phyloP scores from a whole-genome alignment of 1,140 invertebrate species.

The Macrosteles quadrilineatus region DNA sequence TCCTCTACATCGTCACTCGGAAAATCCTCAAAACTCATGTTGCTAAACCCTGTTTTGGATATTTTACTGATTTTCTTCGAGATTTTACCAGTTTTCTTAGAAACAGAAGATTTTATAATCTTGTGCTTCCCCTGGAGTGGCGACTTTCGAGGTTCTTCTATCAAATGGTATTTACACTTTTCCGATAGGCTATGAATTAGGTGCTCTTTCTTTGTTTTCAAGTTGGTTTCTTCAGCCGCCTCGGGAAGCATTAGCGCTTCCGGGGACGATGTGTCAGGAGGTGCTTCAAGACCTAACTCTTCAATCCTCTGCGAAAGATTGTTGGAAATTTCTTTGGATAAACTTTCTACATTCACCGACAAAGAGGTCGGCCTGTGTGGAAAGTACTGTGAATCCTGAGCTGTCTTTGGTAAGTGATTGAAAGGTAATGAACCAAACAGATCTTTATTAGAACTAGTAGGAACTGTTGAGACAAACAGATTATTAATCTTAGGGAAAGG shows the following conservation, averaged over 20 bases:
- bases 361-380: slow-evolving; percentile 35
- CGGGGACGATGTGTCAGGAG: slow-evolving; percentile 14
- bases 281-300: not conserved
- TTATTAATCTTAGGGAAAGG: slow-evolving; percentile 31
- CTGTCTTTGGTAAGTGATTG: slow-evolving; percentile 49
- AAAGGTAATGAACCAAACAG: slow-evolving; percentile 65
- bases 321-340: not conserved
- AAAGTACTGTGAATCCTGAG: slow-evolving; percentile 36
- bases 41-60: slow-evolving; percentile 61
- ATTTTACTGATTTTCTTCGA: slow-evolving; percentile 43
- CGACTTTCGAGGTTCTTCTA: slow-evolving; percentile 49
- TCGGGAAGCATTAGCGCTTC: slow-evolving; percentile 25
- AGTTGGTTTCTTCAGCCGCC: slow-evolving; percentile 6
- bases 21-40: slow-evolving; percentile 80
- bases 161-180: slow-evolving; percentile 58
- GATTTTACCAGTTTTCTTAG: slow-evolving; percentile 41
- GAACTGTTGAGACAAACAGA: slow-evolving; percentile 27
- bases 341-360: slow-evolving; percentile 24
- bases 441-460: slow-evolving; percentile 49
- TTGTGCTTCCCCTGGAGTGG: slow-evolving; percentile 28
- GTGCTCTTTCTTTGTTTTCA: slow-evolving; percentile 51
- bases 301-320: not conserved
- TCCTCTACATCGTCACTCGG: slow-evolving; percentile 58
- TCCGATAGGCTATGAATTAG: slow-evolving; percentile 46
- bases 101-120: slow-evolving; percentile 43